Conservation (phyloP, 2,888 invertebrate species). For the Dryococelus australis region DNA sequence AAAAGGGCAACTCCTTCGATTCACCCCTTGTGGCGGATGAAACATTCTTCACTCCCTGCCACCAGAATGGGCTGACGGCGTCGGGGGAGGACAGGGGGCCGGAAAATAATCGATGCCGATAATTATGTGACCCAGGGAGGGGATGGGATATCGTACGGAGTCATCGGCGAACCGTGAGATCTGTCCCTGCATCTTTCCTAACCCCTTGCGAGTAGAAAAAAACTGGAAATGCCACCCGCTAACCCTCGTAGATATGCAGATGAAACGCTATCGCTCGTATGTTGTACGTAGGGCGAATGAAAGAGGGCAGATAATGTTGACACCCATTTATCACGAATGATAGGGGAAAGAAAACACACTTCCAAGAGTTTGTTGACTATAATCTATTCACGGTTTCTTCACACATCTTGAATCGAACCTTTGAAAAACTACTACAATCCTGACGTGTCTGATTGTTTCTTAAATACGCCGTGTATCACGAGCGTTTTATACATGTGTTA, state of each 20-base stretch:
- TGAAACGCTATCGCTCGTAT: no score
- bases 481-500: no score
- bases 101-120: slow-evolving; percentile 1
- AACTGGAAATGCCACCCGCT: no score
- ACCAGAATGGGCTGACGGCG: not conserved
- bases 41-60: slow-evolving; percentile 21
- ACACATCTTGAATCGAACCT: no score
- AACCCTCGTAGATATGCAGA: no score
- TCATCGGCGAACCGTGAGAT: slow-evolving; percentile 9
- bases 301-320: not conserved
- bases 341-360: not conserved
- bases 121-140: not conserved
- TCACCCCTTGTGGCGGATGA: slow-evolving; percentile 11
- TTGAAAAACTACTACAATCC: no score
- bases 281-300: not conserved
- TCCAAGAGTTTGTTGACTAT: not conserved
- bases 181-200: not conserved
- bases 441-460: no score
- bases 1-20: slow-evolving; percentile 23
- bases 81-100: not conserved
- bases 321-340: not conserved
- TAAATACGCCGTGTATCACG: no score
- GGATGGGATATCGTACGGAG: not conserved
- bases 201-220: not conserved
- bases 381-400: not conserved